phyloP scores from a whole-genome alignment of 2,888 invertebrate genomes.

The Agapostemon virescens region DNA sequence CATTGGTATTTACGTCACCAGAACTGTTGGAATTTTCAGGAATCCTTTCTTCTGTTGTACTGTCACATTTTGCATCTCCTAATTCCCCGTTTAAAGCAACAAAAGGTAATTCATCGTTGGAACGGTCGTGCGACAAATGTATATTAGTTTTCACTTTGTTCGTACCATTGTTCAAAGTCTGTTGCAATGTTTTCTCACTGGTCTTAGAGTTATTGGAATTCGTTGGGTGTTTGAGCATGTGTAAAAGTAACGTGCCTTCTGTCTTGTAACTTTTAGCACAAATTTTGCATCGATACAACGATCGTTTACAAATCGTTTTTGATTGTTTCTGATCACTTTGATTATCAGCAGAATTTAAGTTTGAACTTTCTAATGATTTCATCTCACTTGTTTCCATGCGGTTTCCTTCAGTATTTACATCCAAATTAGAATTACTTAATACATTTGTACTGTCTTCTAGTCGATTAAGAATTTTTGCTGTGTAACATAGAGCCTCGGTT shows the following conservation, averaged over 20 bases:
- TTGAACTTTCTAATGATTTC: not conserved
- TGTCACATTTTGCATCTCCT: not conserved
- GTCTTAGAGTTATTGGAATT: not conserved
- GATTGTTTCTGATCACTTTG: too few species aligned
- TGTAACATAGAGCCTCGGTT: not conserved
- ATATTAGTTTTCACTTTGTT: not conserved
- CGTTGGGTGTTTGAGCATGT: conserved; percentile 11
- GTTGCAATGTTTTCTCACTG: not conserved
- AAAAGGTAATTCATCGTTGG: not conserved
- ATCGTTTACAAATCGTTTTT: not conserved
- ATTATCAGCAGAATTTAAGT: not conserved
- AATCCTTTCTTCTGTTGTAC: not conserved
- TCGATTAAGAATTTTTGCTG: not conserved
- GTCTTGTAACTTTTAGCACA: conserved; percentile 15
- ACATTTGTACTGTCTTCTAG: conserved; percentile 1
- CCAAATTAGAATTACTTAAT: not conserved
- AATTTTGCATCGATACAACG: not conserved
- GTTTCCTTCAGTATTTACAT: not conserved
- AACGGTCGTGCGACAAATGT: not conserved
- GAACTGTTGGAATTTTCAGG: not conserved
- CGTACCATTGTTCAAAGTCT: not conserved
- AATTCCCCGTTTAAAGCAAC: not conserved
- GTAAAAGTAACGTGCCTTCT: not conserved
- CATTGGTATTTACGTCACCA: not conserved
- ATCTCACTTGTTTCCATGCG: not conserved